phyloP scores from a whole-genome alignment of 1,140 invertebrate species.

The Cydia pomonella region DNA sequence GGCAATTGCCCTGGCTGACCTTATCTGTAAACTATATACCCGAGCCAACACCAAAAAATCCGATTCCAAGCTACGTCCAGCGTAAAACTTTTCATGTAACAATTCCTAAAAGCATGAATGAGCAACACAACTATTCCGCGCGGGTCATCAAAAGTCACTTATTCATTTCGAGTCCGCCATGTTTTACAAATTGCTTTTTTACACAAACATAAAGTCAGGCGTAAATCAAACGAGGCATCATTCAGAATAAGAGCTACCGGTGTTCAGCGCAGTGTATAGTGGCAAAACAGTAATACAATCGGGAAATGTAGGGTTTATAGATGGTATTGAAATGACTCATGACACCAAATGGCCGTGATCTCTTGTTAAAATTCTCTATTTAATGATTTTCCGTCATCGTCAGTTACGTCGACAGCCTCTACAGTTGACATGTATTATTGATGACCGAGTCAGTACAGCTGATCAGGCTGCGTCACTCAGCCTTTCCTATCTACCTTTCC shows the following conservation, averaged over 20 bases:
- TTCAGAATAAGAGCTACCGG: not conserved
- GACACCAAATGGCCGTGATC: no score
- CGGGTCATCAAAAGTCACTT: not conserved
- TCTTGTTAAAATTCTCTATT: no score
- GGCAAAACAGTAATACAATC: not conserved
- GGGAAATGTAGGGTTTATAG: not conserved
- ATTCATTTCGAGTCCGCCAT: constrained; percentile 18
- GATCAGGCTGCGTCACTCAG: no score
- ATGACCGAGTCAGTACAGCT: no score
- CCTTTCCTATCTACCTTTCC: no score
- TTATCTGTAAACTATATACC: not conserved
- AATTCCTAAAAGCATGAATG: not conserved
- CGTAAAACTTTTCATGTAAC: not conserved
- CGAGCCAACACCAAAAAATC: not conserved
- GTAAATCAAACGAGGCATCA: not conserved
- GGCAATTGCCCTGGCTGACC: no score
- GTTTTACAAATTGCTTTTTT: constrained; percentile 20
- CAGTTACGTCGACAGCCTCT: no score
- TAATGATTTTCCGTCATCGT: no score
- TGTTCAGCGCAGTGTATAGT: not conserved
- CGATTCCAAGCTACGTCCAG: not conserved
- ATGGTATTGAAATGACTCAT: no score
- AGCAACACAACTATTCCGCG: not conserved
- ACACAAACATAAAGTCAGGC: constrained; percentile 8
- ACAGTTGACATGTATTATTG: no score